Evolutionary conservation across 1,140 invertebrate genomes (phyloP).

Genomic region (Chionoecetes opilio): DNA sequence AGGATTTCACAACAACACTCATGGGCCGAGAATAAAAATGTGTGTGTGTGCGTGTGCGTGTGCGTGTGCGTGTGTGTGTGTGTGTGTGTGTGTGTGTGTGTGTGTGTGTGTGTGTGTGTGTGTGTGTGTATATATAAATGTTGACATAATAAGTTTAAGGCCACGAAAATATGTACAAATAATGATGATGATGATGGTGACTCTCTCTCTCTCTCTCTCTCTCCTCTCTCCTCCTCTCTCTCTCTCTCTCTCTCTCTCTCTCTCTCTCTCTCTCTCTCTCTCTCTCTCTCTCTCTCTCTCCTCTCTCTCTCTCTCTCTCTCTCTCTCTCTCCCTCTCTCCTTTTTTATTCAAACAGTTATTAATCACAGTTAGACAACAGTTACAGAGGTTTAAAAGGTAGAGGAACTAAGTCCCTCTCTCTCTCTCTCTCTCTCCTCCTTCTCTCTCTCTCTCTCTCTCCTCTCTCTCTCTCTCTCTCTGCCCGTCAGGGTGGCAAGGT

Average conservation of each 20-base stretch:
- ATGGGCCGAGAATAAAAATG: neutral
- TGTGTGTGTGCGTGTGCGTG: neutral
- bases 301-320: no score
- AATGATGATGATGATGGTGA: neutral
- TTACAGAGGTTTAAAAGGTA: no score
- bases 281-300: conserved; percentile 4
- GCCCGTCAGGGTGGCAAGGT: no score
- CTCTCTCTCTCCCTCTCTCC: neutral
- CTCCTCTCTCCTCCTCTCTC: no score
- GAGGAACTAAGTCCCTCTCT: no score
- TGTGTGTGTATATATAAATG: neutral
- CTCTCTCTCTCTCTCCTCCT: no score
- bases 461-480: no score
- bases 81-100: conserved; percentile 25
- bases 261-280: conserved; percentile 27
- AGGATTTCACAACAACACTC: neutral
- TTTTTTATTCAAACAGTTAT: no score
- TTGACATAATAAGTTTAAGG: neutral
- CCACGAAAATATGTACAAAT: neutral
- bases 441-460: no score
- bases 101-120: conserved; percentile 3
- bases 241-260: neutral
- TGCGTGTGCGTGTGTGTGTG: conserved; percentile 24
- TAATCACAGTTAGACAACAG: no score
- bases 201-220: no score